Base-by-base conservation (phyloP, 2,797 vertebrate species). In the Lagocephalus sceleratus region DNA sequence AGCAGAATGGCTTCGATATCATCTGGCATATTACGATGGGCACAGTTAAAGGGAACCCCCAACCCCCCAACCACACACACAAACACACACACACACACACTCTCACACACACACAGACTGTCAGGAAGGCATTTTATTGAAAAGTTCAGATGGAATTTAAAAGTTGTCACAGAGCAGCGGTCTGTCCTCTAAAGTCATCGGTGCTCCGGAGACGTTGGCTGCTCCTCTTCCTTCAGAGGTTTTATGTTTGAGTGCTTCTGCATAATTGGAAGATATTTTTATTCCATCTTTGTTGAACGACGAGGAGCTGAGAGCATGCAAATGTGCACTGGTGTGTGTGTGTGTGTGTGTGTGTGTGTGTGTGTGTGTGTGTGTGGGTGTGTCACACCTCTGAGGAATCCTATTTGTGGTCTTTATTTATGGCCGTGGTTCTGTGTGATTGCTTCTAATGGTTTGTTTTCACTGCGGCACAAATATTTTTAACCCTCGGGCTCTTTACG, bases 101-200 rank as follows among this genome's bases (percentile, higher is more conserved):
- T 2, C 29, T 2, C 10, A 9, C 29, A 32, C 29, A 25, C 4
- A 25, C 23, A 7, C 23, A 25, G 4, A 11, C 72, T 54, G 56
- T 2, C 16, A 67, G 63, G 12, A 68, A 48, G 42, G 45, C 60
- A 57, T 66, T 69, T 73, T 73, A 83, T 78, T 74, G 72, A 78
- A 72, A 17, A 73, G 76, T 78, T 82, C 78, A 83, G 60, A 72
- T 3, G 2, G 66, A 80, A 74, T 84, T 75, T 66, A 57, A 72
- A 84, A 81, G 44, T 60, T 71, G 62, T 74, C 68, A 54, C 58
- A 60, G 61, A 50, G 65, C 47, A 61, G 79, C 69, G 62, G 72
- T 81, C 57, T 68, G 60, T 59, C 69, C 60, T 71, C 46, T 68
- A 60, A 52, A 68, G 66, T 61, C 66, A 59, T 67, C 52, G 73